A percentile compares a stretch with the other conserved stretches of the same genome.
phyloP scores from a whole-genome alignment of 2,797 vertebrate genomes.

The Leuciscus waleckii region DNA sequence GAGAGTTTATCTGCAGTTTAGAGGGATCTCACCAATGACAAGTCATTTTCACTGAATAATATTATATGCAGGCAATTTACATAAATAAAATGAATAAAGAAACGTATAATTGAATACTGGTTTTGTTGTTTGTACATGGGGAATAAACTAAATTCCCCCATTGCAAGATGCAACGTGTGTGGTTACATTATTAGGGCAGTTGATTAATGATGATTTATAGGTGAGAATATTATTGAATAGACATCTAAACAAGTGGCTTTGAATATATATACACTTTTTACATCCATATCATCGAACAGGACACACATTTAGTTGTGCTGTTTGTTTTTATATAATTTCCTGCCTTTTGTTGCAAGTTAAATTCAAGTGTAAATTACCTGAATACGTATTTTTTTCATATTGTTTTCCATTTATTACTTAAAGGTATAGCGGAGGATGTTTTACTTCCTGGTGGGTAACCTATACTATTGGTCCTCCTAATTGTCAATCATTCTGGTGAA shows the following conservation, averaged over 20 bases:
- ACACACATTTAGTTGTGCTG: neutral
- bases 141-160: neutral
- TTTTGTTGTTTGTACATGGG: neutral
- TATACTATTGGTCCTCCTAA: too few species aligned
- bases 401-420: too few species aligned
- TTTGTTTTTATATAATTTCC: neutral
- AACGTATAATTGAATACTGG: slow-evolving; percentile 48
- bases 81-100: slow-evolving; percentile 63
- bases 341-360: neutral
- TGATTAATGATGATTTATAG: too few species aligned
- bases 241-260: too few species aligned
- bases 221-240: too few species aligned
- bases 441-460: too few species aligned
- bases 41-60: slow-evolving; percentile 67
- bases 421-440: too few species aligned
- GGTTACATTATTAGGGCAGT: too few species aligned
- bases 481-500: too few species aligned
- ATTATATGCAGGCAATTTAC: slow-evolving; percentile 70
- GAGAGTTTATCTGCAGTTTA: slow-evolving; percentile 55
- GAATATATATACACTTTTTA: too few species aligned
- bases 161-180: neutral
- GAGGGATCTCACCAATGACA: slow-evolving; percentile 53
- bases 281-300: neutral
- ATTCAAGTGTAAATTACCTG: neutral
- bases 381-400: neutral